Percentiles rank a stretch among this genome's conserved stretches.
Evolutionary conservation across 2,888 invertebrate genomes (phyloP).

Genomic region (Tipula unca): DNA sequence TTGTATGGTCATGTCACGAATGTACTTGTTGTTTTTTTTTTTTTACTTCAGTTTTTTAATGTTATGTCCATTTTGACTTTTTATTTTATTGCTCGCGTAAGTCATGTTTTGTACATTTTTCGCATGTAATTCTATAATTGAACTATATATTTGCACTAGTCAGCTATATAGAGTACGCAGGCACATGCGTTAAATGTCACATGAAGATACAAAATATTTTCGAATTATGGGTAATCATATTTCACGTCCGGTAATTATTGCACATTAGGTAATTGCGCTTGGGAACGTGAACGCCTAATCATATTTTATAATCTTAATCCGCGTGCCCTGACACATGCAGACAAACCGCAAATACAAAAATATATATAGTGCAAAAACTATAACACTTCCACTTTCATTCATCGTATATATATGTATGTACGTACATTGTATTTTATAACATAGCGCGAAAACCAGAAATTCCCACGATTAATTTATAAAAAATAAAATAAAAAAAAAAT

Average conservation of each 20-base stretch:
- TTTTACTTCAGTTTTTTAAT: too few relatives aligned
- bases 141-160: neutral
- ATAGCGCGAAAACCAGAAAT: neutral
- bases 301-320: neutral
- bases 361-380: neutral
- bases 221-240: neutral
- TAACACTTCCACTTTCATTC: conserved; percentile 14
- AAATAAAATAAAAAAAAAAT: neutral
- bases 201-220: neutral
- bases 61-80: neutral
- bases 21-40: neutral
- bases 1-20: neutral
- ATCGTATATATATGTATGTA: neutral
- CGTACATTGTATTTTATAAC: neutral
- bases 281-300: neutral
- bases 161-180: neutral
- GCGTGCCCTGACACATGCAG: neutral
- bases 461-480: conserved; percentile 14
- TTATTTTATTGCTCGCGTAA: neutral
- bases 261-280: neutral
- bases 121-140: neutral
- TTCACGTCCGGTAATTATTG: neutral
- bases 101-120: neutral
- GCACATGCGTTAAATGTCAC: too few relatives aligned
- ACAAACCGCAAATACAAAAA: neutral